Conservation (phyloP, 2,797 vertebrate genomes). For the Myripristis jacobus region DNA sequence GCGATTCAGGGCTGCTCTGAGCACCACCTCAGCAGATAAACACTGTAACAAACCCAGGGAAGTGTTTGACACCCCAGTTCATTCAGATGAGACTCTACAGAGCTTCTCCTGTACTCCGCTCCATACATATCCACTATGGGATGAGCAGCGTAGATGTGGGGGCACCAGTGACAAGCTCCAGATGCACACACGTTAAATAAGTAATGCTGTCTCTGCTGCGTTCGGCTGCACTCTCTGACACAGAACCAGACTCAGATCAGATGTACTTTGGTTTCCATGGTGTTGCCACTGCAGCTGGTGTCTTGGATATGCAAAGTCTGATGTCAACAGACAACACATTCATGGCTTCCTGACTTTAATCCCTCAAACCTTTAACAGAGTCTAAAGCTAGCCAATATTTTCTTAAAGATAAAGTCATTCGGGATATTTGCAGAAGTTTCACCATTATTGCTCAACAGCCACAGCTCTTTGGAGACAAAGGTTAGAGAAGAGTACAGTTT, state of each 20-base stretch:
- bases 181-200: constrained; percentile 75
- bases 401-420: background rate
- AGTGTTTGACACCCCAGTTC: constrained; percentile 30
- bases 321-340: background rate
- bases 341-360: background rate
- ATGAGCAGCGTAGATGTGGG: constrained; percentile 15
- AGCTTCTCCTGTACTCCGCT: constrained; percentile 11
- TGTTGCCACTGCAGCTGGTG: constrained; percentile 55
- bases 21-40: background rate
- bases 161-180: constrained; percentile 30
- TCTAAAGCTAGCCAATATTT: background rate
- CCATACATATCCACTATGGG: constrained; percentile 43
- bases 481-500: background rate
- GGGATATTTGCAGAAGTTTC: constrained; percentile 12
- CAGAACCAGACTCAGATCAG: constrained; percentile 68
- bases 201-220: constrained; percentile 58
- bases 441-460: too few species aligned
- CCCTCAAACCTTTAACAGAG: constrained; percentile 4
- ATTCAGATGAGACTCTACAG: constrained; percentile 17
- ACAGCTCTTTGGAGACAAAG: background rate
- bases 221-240: constrained; percentile 52
- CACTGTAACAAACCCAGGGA: constrained; percentile 11
- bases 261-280: constrained; percentile 61
- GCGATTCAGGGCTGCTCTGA: constrained; percentile 6
- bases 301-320: constrained; percentile 2